phyloP scores from a whole-genome alignment of 2,888 invertebrate genomes.

The Parnassius apollo region DNA sequence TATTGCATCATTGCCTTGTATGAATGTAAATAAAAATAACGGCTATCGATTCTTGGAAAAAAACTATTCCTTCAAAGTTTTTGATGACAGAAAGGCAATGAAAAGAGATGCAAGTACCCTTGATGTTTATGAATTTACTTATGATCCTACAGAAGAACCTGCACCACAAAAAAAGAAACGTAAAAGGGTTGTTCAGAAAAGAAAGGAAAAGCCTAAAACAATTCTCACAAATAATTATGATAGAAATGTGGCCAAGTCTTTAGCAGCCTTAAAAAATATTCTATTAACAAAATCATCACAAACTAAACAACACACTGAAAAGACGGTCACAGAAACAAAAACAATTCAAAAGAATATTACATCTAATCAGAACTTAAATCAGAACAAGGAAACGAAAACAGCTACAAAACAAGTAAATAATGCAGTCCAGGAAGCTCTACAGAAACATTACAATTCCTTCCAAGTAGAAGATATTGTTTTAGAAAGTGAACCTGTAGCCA shows the following conservation, averaged over 20 bases:
- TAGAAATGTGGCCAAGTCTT: constrained; percentile 59
- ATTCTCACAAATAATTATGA: constrained; percentile 60
- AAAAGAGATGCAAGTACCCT: constrained; percentile 46
- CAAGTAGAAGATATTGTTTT: constrained; percentile 66
- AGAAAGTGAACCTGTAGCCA: constrained; percentile 51
- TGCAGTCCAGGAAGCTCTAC: constrained; percentile 17
- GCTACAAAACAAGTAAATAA: constrained; percentile 18
- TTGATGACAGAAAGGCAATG: constrained; percentile 44
- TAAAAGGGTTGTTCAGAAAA: constrained; percentile 51
- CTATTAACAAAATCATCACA: constrained; percentile 39
- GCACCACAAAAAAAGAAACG: constrained; percentile 64
- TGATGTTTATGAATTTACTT: constrained; percentile 75
- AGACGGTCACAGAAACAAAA: constrained; percentile 10
- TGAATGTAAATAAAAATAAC: constrained; percentile 27
- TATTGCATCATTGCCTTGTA: constrained; percentile 22
- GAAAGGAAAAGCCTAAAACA: constrained; percentile 50
- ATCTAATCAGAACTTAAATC: constrained; percentile 1
- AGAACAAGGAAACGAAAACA: constrained; percentile 11
- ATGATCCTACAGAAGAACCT: constrained; percentile 71
- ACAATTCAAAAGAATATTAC: constrained; percentile 1
- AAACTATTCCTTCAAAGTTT: constrained; percentile 50
- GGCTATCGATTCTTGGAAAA: constrained; percentile 38
- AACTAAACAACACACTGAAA: constrained; percentile 16
- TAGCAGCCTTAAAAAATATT: constrained; percentile 54
- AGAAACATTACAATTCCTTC: constrained; percentile 51